Evolutionary conservation across 2,888 invertebrate genomes (phyloP).

Genomic region (Lasioglossum morio): DNA sequence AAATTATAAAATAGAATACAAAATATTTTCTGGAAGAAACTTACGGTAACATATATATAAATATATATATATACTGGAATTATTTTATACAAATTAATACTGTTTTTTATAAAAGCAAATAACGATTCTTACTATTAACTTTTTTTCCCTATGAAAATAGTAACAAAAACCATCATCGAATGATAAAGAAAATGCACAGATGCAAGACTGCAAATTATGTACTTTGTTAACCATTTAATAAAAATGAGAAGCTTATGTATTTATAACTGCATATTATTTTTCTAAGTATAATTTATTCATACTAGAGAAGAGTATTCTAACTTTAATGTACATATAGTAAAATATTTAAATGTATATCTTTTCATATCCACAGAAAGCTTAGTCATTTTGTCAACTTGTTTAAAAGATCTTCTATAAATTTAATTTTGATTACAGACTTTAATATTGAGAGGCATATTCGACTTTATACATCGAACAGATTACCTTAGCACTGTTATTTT

Average conservation of each 20-base stretch:
- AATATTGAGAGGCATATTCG: conserved; percentile 5
- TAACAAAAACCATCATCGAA: conserved; percentile 23
- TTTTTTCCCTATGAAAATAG: conserved; percentile 35
- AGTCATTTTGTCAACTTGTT: conserved; percentile 3
- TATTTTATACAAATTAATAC: conserved; percentile 51
- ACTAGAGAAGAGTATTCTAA: conserved; percentile 35
- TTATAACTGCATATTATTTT: conserved; percentile 52
- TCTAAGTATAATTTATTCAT: conserved; percentile 39
- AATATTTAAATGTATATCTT: conserved; percentile 21
- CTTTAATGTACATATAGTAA: conserved; percentile 27
- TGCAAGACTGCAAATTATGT: conserved; percentile 56
- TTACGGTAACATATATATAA: conserved; percentile 26
- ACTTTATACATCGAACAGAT: conserved; percentile 13
- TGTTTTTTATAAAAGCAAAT: conserved; percentile 44
- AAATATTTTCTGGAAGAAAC: conserved; percentile 50
- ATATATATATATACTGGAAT: conserved; percentile 30
- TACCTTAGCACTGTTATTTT: background rate
- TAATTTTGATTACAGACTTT: conserved; percentile 18
- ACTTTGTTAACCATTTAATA: conserved; percentile 44
- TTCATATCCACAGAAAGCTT: conserved; percentile 1
- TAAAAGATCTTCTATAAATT: conserved; percentile 8
- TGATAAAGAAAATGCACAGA: conserved; percentile 37
- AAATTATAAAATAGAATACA: conserved; percentile 28
- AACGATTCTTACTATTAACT: conserved; percentile 37
- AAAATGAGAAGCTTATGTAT: conserved; percentile 41